Base-by-base conservation (phyloP, 2,113 vertebrate species). In the Pterophyllum scalare region DNA sequence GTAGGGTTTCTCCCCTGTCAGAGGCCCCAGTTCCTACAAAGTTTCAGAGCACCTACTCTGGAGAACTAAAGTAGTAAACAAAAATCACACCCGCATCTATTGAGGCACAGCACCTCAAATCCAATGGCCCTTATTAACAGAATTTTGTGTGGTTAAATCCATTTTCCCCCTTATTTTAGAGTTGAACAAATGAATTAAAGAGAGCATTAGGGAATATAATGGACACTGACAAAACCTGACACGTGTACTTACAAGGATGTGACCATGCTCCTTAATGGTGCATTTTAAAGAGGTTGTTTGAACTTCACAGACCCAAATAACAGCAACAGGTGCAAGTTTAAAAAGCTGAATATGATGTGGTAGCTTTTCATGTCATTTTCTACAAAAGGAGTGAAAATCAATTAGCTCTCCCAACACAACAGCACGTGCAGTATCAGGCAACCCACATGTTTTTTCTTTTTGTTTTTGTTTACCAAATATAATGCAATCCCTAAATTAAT, bases 301-400 rank as follows among this genome's bases (percentile, higher is more conserved):
- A 80, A 84, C 83, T 80, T 86, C 24, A 33, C 31, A 75, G 24
- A 77, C 79, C 58, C 64, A 78, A 56, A 79, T 79, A 70, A 67
- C 83, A 80, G 78, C 40, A 49, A 70, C 43, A 81, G 80, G 65
- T 79, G 10, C 5, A 31, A 56, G 40, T 82, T 77, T 61, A 59
- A 76, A 86, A 64, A 64, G 52, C 58, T 33, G 56, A 70, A 49
- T 49, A 4, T 24, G 12, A 46, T 65, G 58, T n/a, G 28, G 70
- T 40, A 56, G 22, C 40, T 65, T 59, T 22, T 62, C 33, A 54
- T 72, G 59, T 35, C 22, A 35, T 87, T 82, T 82, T 84, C 33
- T 28, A 77, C 54, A 77, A 75, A 87, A 61, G 24, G 15, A 75
- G 5, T 56, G 11, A 82, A 84, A 67, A 26, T 81, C 54, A 13